Evolutionary conservation across 2,113 vertebrate genomes (phyloP), one percentile per base, ranked within the genome.

Genomic region (Laticauda colubrina): DNA sequence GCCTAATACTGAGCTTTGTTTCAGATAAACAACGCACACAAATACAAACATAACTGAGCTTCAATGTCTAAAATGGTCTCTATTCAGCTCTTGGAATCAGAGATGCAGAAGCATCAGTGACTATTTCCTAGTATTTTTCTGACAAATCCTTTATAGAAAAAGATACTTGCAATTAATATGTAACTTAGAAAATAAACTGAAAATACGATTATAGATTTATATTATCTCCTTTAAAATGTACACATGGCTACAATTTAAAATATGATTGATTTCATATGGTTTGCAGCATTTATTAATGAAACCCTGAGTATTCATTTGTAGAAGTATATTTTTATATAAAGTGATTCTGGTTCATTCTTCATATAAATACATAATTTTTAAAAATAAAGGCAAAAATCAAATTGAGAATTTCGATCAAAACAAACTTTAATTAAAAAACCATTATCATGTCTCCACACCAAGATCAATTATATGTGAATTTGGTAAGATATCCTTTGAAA

Each of bases 1-100:
- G 97, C 97, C 97, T 97, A 97, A 97, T 97, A 98, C 97, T 96
- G 96, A 96, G 96, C 96, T 96, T 95, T 96, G 93, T 96, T 95
- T 91, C 95, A 93, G 87, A 97, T 96, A 97, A 97, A 98, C 97
- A 97, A 96, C 96, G 95, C 94, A 95, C 94, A 96, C 96, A 97
- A 97, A 97, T 95, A 94, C 95, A 97, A 97, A 96, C 94, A 96
- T 94, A 95, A 96, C 81, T 94, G 94, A 90, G 91, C 95, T 90
- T 94, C 94, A 96, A 95, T 92, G 95, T 92, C 94, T 34, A 15
- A 96, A 90, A 93, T 92, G 69, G 34, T 24, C 93, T 92, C 94
- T 94, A 93, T 92, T 97, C 96, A 95, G 94, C 94, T 94, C 91
- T 87, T 96, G 92, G 0, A 96, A 88, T 92, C 94, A 94, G 90